Percentiles rank a stretch among this genome's conserved stretches.
Evolutionary conservation across 2,888 invertebrate genomes (phyloP).

Genomic region (Eilema griseolum): DNA sequence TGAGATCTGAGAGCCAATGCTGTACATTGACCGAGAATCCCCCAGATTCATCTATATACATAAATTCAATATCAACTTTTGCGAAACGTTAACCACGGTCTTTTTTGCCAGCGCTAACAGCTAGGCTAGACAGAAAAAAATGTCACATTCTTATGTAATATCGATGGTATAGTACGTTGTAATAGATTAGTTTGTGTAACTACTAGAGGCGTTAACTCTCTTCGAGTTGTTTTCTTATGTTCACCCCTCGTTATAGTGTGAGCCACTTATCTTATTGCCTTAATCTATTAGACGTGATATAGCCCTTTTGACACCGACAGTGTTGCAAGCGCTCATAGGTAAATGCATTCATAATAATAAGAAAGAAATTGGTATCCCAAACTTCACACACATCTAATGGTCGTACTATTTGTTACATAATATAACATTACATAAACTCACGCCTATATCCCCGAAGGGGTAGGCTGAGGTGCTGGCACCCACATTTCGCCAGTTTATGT

Average conservation of each 20-base stretch:
- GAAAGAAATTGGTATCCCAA: no score
- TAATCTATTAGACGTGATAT: not conserved
- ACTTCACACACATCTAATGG: no score
- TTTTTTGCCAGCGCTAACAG: not conserved
- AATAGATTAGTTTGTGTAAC: not conserved
- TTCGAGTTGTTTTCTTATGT: not conserved
- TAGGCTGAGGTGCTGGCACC: no score
- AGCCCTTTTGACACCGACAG: no score
- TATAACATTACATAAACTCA: no score
- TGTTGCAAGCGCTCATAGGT: no score
- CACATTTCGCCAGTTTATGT: no score
- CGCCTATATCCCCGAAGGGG: no score
- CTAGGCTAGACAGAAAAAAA: not conserved
- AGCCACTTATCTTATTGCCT: no score
- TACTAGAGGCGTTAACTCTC: not conserved
- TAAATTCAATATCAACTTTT: slow-evolving; percentile 29
- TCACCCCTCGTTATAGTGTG: no score
- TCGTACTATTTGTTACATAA: no score
- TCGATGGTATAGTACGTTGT: not conserved
- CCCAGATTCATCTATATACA: slow-evolving; percentile 36
- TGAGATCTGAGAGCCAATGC: slow-evolving; percentile 44
- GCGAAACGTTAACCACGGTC: not conserved
- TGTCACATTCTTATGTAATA: not conserved
- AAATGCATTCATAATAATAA: no score
- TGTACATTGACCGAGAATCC: slow-evolving; percentile 39